Base-by-base conservation (phyloP, 2,888 invertebrate species). In the Diarsia brunnea region DNA sequence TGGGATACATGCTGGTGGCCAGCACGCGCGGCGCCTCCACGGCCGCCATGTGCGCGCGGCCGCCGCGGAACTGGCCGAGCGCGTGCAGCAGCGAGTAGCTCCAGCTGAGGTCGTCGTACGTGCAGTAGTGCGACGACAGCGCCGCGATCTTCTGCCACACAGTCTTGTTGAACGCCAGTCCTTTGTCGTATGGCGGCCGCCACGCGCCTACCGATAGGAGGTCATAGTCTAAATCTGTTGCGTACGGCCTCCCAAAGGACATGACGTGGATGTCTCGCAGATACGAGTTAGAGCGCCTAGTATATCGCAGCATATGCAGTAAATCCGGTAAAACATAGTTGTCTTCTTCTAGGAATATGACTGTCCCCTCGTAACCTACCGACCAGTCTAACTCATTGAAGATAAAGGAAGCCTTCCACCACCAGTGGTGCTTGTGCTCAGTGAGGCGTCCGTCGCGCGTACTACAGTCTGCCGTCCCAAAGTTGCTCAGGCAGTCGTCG, bases 341-440 rank as follows among this genome's bases (percentile, higher is more conserved):
- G 63, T 90, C 85, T 78, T 94, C 93, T 65, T 92, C 90, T 19
- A 94, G 78, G 71, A 94, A 94, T 27, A 93, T 67, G 2, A 92
- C 92, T 8, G 88, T 82, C 8, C 89, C 90, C 7, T 74, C 83
- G 68, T 89, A 87, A 2, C 21, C 45, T 2, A 65, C 55, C 7
- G 89, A 83, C 89, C 89, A 88, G 19, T 83, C 81, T 61, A 89
- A 55, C 14, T 68, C 73, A 31, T 88, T 85, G 76, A 94, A 94
- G n/a, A 93, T 85, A 61, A 88, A 89, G 78, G 89, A 84, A 2
- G 91, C 93, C 63, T 88, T 92, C 94, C 94, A 94, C 94, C 94
- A 94, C 94, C 94, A 94, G 84, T 94, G 93, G 65, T 92, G 93
- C 79, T 94, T 94, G 77, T 81, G 82, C 82, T 94, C 91, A 4